Evolutionary conservation across 2,113 vertebrate genomes (phyloP).

Genomic region (Pica pica): DNA sequence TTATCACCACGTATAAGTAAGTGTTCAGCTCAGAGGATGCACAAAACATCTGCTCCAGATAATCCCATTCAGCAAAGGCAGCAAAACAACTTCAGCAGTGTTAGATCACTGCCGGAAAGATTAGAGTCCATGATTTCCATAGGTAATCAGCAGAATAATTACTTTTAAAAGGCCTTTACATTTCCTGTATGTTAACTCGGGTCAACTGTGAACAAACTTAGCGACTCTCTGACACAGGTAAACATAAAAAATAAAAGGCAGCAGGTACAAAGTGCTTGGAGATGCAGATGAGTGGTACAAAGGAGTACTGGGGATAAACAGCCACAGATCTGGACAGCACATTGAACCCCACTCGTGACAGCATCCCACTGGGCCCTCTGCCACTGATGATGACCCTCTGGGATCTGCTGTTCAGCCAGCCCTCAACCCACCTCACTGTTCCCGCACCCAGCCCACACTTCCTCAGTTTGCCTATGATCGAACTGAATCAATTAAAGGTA

Average conservation of each 20-base stretch:
- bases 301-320: neutral
- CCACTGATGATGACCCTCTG: too few species aligned
- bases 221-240: neutral
- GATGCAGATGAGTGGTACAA: neutral
- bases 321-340: too few species aligned
- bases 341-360: too few species aligned
- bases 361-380: too few species aligned
- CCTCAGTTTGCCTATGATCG: too few species aligned
- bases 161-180: neutral
- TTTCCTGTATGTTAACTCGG: neutral
- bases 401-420: too few species aligned
- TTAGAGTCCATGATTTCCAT: neutral
- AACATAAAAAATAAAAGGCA: neutral
- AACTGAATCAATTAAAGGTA: too few species aligned
- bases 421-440: too few species aligned
- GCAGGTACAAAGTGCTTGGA: neutral
- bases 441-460: too few species aligned
- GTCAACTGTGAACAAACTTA: neutral
- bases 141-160: neutral
- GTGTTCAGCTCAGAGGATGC: neutral
- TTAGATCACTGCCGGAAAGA: neutral
- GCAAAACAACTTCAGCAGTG: neutral
- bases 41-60: neutral
- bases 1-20: neutral
- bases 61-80: neutral